Evolutionary conservation across 2,797 vertebrate species (phyloP).

Genomic region (Gymnoscopelus microlampas): DNA sequence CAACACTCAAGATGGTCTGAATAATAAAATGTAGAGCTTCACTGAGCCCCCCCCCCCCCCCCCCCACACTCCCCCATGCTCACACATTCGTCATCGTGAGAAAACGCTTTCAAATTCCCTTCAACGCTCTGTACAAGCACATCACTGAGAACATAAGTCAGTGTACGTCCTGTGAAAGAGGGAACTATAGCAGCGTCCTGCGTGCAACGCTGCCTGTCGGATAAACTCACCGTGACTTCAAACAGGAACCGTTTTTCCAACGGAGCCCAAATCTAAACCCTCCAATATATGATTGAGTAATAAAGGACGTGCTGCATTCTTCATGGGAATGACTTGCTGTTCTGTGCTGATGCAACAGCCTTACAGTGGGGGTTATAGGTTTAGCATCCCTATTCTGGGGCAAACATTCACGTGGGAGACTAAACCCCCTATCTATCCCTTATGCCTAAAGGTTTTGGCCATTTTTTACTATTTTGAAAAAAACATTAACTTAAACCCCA

Average conservation of each 20-base stretch:
- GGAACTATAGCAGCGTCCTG: neutral
- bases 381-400: no score
- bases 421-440: no score
- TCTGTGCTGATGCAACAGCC: no score
- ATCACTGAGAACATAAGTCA: constrained; percentile 33
- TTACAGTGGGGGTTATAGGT: no score
- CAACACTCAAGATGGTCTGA: constrained; percentile 27
- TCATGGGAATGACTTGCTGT: no score
- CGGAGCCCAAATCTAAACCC: neutral
- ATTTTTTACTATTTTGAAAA: no score
- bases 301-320: constrained; percentile 83
- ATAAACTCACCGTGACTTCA: constrained; percentile 19
- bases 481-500: no score
- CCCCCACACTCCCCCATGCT: neutral
- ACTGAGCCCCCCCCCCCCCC: no score
- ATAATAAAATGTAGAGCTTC: neutral
- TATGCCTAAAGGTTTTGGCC: no score
- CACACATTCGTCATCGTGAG: constrained; percentile 39
- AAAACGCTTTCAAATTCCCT: constrained; percentile 38
- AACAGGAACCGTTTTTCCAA: constrained; percentile 19
- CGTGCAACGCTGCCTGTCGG: constrained; percentile 15
- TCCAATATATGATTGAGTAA: constrained; percentile 2
- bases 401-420: no score
- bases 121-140: constrained; percentile 33
- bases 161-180: constrained; percentile 18